Base-by-base conservation (phyloP, 2,888 invertebrate species). In the Acrobasis repandana region DNA sequence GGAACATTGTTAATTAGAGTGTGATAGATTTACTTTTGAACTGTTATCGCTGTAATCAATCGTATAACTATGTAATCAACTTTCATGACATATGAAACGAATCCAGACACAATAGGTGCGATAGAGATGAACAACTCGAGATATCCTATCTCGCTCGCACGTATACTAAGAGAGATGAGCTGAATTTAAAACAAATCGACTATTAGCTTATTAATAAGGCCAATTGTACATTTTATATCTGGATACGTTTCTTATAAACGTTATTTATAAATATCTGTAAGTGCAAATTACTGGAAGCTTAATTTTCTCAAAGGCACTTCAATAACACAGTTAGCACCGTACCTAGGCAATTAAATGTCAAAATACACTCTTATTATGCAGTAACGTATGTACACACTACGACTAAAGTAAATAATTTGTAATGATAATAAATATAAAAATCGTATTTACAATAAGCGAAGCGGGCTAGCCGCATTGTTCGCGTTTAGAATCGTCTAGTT, bases 251-350 rank as follows among this genome's bases (percentile, higher is more conserved):
- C 5, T 3, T 43, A 43, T 28, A 43, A 11, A 14, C 43, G 11
- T 43, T 43, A 36, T n/a, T 14, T 43, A 43, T 43, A 28, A 28
- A 28, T 43, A 14, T 43, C 14, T 43, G 11, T 5, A 43, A 4
- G 34, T 16, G 16, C 8, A 18, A 16, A 52, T 52, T 33, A 51
- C 34, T 52, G 52, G 52, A 52, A 52, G 52, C 52, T 34, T 51
- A 51, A 6, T 28, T 52, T 52, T 52, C 36, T 51, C 36, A 36
- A 52, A 52, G 52, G 52, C 52, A 52, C 52, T 52, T 51, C 33
- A 9, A 34, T 51, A 51, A 34, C 50, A 50, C 51, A 52, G 51
- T 52, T 52, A 52, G 52, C 52, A 52, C 52, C 52, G 16, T 36
- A 18, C 18, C 14, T 34, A 34, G 16, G 52, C 52, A 36, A 52